A percentile compares a stretch with the other conserved stretches of the same genome.
Conservation (phyloP, 2,888 invertebrate species). For the Idaea aversata region DNA sequence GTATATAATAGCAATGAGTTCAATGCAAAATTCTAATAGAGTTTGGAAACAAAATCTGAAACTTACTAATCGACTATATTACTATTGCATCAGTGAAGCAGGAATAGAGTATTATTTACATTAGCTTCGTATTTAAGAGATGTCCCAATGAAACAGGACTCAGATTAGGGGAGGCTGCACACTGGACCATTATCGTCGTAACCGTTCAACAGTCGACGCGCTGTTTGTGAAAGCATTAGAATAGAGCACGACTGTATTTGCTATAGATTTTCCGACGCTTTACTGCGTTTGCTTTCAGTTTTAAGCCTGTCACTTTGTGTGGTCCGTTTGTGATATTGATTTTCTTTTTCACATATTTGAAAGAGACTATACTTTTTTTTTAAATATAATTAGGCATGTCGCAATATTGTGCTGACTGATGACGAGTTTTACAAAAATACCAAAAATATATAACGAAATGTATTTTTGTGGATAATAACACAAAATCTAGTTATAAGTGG, state of each 20-base stretch:
- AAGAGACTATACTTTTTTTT: background rate
- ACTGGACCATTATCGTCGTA: conserved; percentile 28
- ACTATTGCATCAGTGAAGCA: too few species aligned
- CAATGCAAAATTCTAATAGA: too few species aligned
- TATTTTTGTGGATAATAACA: too few species aligned
- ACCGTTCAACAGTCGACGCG: conserved; percentile 27
- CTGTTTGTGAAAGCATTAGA: conserved; percentile 70
- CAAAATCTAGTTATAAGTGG: too few species aligned
- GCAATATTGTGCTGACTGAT: background rate
- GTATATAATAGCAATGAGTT: too few species aligned
- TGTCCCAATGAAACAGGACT: conserved; percentile 16
- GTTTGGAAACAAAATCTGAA: too few species aligned
- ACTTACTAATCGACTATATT: too few species aligned
- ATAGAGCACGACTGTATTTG: conserved; percentile 61
- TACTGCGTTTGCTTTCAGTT: conserved; percentile 65
- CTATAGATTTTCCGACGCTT: conserved; percentile 59
- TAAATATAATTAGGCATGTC: background rate
- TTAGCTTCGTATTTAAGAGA: background rate
- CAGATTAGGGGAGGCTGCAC: conserved; percentile 21
- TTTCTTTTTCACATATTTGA: conserved; percentile 23
- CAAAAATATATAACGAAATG: too few species aligned
- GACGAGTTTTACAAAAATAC: too few species aligned
- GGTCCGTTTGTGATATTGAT: conserved; percentile 44
- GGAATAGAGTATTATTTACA: too few species aligned
- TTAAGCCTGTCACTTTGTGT: conserved; percentile 68